Evolutionary conservation across 2,888 invertebrate genomes (phyloP), one percentile per base, ranked within the genome.

Genomic region (Noctua comes): DNA sequence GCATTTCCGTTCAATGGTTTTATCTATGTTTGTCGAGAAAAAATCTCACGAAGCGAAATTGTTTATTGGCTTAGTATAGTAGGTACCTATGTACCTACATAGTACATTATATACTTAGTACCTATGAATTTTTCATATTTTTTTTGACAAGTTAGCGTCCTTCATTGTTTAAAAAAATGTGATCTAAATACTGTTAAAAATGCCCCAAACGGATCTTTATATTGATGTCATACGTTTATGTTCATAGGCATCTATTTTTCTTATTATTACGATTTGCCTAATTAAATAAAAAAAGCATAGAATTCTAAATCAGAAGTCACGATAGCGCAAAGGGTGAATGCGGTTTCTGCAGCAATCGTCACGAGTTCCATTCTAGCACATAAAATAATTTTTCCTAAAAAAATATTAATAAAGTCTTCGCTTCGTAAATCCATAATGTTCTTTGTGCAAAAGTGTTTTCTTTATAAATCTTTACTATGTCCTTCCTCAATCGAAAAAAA

Each of bases 1-100:
- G 73, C 71, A 80, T 72, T 76, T 86, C 86, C 84, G 84, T 69
- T 77, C n/a, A 48, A 21, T 71, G 36, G 48, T 79, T 84, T 62
- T 79, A 80, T 80, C 51, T 79, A 11, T 79, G n/a, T 69, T 51
- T 68, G 71, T 80, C 54, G 48, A 80, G 46, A 64, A 84, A 75
- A 71, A 83, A 79, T 48, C 40, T 57, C 5, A 69, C 7, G n/a
- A 46, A 68, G 24, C 8, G 18, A 48, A 31, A 65, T 48, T 59
- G 4, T n/a, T 36, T 18, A 76, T 65, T 51, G 11, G 57, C 5
- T 77, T 66, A 66, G 21, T 51, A 51, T 7, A 21, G 7, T 2
- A 8, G 10, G 51, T 36, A 65, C 36, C 7, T 18, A 11, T 4
- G n/a, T 57, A 11, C 24, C 36, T 36, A 36, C 36, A 11, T 57